Evolutionary conservation across 2,113 vertebrate species (phyloP).

Genomic region (Scophthalmus maximus): DNA sequence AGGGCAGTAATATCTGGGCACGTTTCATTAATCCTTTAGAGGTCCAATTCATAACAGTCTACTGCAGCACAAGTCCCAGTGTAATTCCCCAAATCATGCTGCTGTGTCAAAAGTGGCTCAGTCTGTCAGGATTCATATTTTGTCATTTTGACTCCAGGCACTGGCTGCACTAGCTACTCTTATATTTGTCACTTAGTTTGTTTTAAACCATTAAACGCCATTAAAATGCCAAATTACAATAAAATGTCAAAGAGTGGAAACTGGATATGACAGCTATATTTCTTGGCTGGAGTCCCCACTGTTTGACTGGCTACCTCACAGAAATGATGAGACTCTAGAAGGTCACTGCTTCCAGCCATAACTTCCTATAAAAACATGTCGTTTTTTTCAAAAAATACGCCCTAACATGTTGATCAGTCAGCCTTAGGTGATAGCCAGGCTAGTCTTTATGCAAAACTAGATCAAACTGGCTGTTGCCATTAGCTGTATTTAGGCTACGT

Average conservation of each 20-base stretch:
- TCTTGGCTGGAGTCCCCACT: neutral
- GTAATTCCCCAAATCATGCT: constrained; percentile 57
- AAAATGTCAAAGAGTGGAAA: neutral
- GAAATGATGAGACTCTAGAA: too few relatives aligned
- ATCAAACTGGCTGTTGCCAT: too few relatives aligned
- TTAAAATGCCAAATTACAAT: neutral
- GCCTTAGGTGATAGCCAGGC: too few relatives aligned
- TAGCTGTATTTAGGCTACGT: too few relatives aligned
- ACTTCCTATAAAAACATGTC: too few relatives aligned
- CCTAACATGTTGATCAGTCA: too few relatives aligned
- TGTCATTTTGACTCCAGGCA: neutral
- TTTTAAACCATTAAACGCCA: too few relatives aligned
- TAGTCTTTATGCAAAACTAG: too few relatives aligned
- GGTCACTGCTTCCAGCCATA: too few relatives aligned
- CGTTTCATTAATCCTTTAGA: constrained; percentile 76
- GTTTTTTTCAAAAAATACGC: too few relatives aligned
- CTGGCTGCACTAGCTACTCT: neutral
- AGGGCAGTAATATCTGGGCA: constrained; percentile 65
- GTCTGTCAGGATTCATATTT: constrained; percentile 30
- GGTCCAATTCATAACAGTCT: constrained; percentile 67
- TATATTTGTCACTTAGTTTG: neutral
- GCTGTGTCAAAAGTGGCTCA: constrained; percentile 45
- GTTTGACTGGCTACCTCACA: too few relatives aligned
- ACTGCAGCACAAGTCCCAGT: constrained; percentile 33
- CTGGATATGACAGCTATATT: neutral